Base-by-base conservation (phyloP, 2,888 invertebrate genomes). In the Cloeon dipterum region DNA sequence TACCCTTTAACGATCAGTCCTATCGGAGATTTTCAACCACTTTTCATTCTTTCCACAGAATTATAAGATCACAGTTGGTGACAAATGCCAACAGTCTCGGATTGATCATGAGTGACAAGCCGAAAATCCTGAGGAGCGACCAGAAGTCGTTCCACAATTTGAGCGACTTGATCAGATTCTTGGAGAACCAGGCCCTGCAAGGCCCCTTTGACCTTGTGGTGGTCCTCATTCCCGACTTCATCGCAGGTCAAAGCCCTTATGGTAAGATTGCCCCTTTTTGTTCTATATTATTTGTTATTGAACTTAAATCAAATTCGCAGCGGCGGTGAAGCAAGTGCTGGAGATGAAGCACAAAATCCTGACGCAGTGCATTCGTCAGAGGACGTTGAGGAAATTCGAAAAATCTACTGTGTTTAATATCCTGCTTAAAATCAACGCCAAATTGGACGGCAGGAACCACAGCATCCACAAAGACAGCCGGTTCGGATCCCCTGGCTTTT, bases 391-490 rank as follows among this genome's bases (percentile, higher is more conserved):
- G 3, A 55, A 44, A 32, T 56, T 74, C 50, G n/a, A n/a, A n/a
- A n/a, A 49, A 0, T 61, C 70, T 38, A 77, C 82, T 0, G 59
- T 74, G 1, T 55, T 55, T 1, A 85, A 83, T 49, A 74, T 85
- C 41, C 51, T 82, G 13, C 53, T 81, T 1, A 88, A 64, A 75
- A 61, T 62, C 26, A 55, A 56, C 44, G 49, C 81, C 0, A 91
- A 91, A 55, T 50, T 88, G 39, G 82, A 82, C 56, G 85, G 86
- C 0, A 56, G 68, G 1, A 88, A 88, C 58, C 82, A 85, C 4
- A 11, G 5, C 8, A 5, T 38, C 4, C 3, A 5, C 7, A 20
- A n/a, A 8, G 34, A 26, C 7, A 29, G 7, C 29, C 29, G n/a
- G 29, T 29, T 29, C 29, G 7, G 29, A 29, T 8, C 7, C 21